Evolutionary conservation across 2,888 invertebrate genomes (phyloP).

Genomic region (Augochlorella aurata): DNA sequence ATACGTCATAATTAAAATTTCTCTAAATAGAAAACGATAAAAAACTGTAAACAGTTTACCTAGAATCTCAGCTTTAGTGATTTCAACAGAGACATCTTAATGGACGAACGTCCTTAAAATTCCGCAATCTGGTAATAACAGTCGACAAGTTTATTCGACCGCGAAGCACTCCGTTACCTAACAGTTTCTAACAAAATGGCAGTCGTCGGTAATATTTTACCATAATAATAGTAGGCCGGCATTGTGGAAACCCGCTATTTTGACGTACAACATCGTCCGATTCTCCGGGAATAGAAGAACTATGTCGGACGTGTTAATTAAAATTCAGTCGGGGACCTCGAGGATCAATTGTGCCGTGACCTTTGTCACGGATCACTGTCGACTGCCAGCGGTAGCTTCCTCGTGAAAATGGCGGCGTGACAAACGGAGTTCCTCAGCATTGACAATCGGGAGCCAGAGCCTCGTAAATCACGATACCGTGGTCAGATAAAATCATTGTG

Average conservation of each 20-base stretch:
- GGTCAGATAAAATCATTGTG: slow-evolving; percentile 55
- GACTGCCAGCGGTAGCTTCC: slow-evolving; percentile 30
- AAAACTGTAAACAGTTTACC: not conserved
- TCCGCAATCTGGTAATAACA: not conserved
- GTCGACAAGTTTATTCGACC: not conserved
- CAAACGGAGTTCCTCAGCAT: slow-evolving; percentile 36
- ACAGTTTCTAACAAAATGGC: not conserved
- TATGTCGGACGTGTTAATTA: slow-evolving; percentile 18
- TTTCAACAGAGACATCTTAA: not conserved
- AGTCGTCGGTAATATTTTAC: not conserved
- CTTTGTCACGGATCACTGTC: slow-evolving; percentile 44
- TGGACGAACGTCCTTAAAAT: not conserved
- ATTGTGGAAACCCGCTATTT: not conserved
- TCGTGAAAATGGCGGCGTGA: slow-evolving; percentile 36
- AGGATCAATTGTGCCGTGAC: slow-evolving; percentile 40
- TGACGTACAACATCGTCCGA: not conserved
- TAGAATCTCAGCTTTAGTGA: not conserved
- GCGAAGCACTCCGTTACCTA: not conserved
- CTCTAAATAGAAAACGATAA: not conserved
- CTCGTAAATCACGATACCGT: slow-evolving; percentile 55
- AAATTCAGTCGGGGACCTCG: slow-evolving; percentile 24
- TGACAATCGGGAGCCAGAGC: slow-evolving; percentile 41
- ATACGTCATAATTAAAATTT: not conserved
- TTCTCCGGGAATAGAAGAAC: not conserved
- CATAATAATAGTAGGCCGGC: not conserved